A percentile compares a stretch with the other conserved stretches of the same genome.
Evolutionary conservation across 2,888 invertebrate species (phyloP).

Genomic region (Drosophila macrospina): DNA sequence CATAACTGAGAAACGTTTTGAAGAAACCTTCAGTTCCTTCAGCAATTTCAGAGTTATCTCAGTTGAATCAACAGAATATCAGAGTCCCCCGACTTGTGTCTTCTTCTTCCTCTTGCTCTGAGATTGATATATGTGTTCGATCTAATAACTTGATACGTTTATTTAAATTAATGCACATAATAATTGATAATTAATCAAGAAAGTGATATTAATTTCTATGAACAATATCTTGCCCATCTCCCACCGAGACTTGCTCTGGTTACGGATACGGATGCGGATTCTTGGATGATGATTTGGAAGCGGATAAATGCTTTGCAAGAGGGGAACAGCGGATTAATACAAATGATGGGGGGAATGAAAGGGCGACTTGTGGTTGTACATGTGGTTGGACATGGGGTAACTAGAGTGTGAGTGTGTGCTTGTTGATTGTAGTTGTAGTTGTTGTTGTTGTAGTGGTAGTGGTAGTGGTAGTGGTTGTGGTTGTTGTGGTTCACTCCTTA

Average conservation of each 20-base stretch:
- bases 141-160: slow-evolving; percentile 42
- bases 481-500: slow-evolving; percentile 70
- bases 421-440: slow-evolving; percentile 41
- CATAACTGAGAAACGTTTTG: background rate
- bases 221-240: slow-evolving; percentile 37
- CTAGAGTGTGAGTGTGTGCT: slow-evolving; percentile 31
- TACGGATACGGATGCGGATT: background rate
- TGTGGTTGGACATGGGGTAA: slow-evolving; percentile 38
- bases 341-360: slow-evolving; percentile 38
- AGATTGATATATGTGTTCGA: slow-evolving; percentile 14
- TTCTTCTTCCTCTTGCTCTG: background rate
- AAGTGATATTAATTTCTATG: slow-evolving; percentile 47
- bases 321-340: slow-evolving; percentile 22
- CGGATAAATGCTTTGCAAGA: slow-evolving; percentile 1
- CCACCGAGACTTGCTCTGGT: slow-evolving; percentile 3
- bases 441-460: too few species aligned
- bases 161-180: slow-evolving; percentile 56
- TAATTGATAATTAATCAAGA: slow-evolving; percentile 11
- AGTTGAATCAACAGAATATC: background rate
- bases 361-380: slow-evolving; percentile 24
- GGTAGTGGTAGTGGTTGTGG: slow-evolving; percentile 29
- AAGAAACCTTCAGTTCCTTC: background rate
- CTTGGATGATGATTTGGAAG: background rate
- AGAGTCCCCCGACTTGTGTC: background rate
- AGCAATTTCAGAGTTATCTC: background rate